Base-by-base conservation (phyloP, 2,797 vertebrate species). In the Tapirus indicus region DNA sequence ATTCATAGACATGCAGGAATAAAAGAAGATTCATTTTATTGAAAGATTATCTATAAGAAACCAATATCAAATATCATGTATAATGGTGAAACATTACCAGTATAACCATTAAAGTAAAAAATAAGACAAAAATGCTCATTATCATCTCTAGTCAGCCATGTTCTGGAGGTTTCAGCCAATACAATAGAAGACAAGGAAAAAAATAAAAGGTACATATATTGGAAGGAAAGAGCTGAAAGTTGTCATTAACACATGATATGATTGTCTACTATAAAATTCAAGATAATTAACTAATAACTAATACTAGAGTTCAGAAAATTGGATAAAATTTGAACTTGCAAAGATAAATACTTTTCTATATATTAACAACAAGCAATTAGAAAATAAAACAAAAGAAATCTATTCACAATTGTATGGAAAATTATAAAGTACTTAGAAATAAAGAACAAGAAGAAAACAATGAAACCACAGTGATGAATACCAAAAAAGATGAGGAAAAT, bases 241-340 rank as follows among this genome's bases (percentile, higher is more conserved):
- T 94, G 41, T 88, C 66, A 71, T 83, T 93, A 92, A 80, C 58
- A 88, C 18, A 38, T 79, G 25, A 54, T 54, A 32, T 79, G n/a
- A 49, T 72, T 87, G 27, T 62, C 58, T 75, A 27, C 74, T 93
- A 7, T 92, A 92, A 94, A 92, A 85, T 92, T 92, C 44, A 66
- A 85, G 64, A 79, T 83, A 88, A 77, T 54, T 91, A 91, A 69
- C 44, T 88, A 84, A 56, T 83, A 69, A 83, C 85, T 91, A 77
- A 85, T 75, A 84, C 32, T 71, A 64, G 83, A 92, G n/a, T 92
- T 88, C 71, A 78, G 69, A 75, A 83, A 86, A 75, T 44, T 71
- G 32, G 44, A 64, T 84, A 71, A 93, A 78, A 62, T 54, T 93
- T 93, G 68, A 71, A 74, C 56, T 52, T 91, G 58, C 27, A 91